Base-by-base conservation (phyloP, 2,113 vertebrate genomes). In the Notiomystis cincta region DNA sequence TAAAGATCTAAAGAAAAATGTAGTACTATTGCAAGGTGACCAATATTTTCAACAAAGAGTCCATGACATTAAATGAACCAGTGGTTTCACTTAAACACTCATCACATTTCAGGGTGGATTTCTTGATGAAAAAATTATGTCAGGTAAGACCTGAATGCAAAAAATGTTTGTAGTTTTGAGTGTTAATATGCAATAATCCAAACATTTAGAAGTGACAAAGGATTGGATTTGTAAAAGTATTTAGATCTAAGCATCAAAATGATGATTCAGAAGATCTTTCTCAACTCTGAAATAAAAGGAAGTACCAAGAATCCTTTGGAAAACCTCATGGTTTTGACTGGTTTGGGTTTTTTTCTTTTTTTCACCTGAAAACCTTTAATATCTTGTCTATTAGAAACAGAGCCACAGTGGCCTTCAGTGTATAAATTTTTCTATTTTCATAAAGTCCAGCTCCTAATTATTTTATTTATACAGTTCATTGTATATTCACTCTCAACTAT, bases 261-360 rank as follows among this genome's bases (percentile, higher is more conserved):
- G 4, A 33, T 60, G 7, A 33, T 47, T 90, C 22, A 51, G 42
- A 11, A 22, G 10, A 31, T 44, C 45, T 76, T 89, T 67, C 23
- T 91, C 13, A 72, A 13, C 3, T 45, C 35, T 79, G 23, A 78
- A 90, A 90, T 25, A 57, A 78, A 62, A 48, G 9, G 33, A 22
- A 70, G 7, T 21, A 71, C 23, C 9, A 67, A 87, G 35, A 70
- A 31, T 35, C 3, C 2, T 17, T 56, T 18, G 54, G 47, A 89
- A 93, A 82, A 45, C 51, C 37, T 80, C 23, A 10, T 6, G 1
- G 2, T 24, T 79, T 86, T 89, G 7, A 7, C 17, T 56, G 17
- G 13, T 9, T 38, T 44, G 44, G 24, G 3, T 5, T 19, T 19
- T 6, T 3, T 0, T 3, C 15, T n/a, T 25, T 30, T 53, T 71